phyloP scores from a whole-genome alignment of 2,113 vertebrate species.

The Leucopsar rothschildi region DNA sequence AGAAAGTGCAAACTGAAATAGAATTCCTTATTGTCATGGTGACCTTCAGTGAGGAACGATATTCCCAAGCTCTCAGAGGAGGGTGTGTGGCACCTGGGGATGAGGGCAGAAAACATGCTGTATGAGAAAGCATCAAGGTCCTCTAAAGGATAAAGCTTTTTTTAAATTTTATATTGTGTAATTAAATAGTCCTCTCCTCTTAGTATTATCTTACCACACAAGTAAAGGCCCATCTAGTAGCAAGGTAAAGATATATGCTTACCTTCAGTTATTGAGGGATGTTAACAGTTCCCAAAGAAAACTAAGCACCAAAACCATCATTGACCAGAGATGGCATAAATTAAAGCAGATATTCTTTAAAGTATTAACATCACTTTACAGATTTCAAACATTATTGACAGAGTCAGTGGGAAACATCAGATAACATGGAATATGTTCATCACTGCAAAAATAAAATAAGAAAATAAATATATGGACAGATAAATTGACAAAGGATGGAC shows the following conservation, averaged over 20 bases:
- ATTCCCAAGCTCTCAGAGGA: not conserved
- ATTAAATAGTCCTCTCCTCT: not conserved
- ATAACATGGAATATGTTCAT: not conserved
- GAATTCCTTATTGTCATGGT: not conserved
- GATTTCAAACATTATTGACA: not conserved
- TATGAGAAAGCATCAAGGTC: not conserved
- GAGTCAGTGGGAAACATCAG: not conserved
- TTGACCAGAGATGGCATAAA: not conserved
- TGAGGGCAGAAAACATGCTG: not conserved
- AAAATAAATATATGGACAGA: not conserved
- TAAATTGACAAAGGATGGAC: not conserved
- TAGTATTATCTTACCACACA: not conserved
- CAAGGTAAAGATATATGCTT: not conserved
- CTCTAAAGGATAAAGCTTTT: not conserved
- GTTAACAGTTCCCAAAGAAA: not conserved
- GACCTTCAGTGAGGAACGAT: not conserved
- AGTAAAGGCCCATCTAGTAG: not conserved
- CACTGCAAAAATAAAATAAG: not conserved
- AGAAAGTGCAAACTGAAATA: not conserved
- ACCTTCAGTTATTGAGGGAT: not conserved
- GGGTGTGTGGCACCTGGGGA: not conserved
- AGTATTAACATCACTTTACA: not conserved
- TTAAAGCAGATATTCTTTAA: not conserved
- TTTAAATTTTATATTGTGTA: not conserved
- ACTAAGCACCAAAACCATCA: not conserved